Conservation (phyloP, 2,797 vertebrate species). For the Pygocentrus nattereri region DNA sequence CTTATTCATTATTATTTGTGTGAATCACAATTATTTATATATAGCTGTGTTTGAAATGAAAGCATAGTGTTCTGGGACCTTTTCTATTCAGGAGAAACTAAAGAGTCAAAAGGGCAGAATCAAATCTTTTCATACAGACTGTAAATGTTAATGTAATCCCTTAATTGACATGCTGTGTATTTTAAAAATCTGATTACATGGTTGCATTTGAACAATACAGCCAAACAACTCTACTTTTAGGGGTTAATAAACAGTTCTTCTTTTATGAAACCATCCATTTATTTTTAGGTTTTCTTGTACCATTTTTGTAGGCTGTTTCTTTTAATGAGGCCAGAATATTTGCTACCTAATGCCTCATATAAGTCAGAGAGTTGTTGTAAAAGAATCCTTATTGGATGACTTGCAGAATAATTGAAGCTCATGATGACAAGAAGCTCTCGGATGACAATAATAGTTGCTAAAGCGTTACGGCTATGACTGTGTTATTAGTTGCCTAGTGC, state of each 20-base stretch:
- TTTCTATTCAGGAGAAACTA: too few species aligned
- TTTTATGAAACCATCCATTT: conserved; percentile 3
- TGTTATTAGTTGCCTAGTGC: neutral
- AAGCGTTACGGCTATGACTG: neutral
- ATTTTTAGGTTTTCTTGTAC: neutral
- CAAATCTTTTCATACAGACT: too few species aligned
- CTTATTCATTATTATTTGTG: too few species aligned
- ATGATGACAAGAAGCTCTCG: neutral
- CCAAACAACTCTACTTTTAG: neutral
- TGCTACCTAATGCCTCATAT: conserved; percentile 5
- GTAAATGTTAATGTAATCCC: too few species aligned
- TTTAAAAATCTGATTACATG: too few species aligned
- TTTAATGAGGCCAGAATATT: conserved; percentile 12
- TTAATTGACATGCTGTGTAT: too few species aligned
- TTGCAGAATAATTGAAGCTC: conserved; percentile 26
- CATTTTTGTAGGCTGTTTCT: conserved; percentile 5
- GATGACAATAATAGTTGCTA: conserved; percentile 7
- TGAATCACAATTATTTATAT: too few species aligned
- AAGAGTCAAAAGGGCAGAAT: too few species aligned
- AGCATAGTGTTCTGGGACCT: too few species aligned
- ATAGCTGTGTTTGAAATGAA: too few species aligned
- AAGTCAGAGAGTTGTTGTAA: conserved; percentile 22
- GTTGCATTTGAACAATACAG: too few species aligned
- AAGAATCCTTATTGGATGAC: conserved; percentile 5
- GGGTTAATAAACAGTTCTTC: neutral